Evolutionary conservation across 2,113 vertebrate genomes (phyloP), one percentile per base, ranked within the genome.

Genomic region (Sapayoa aenigma): DNA sequence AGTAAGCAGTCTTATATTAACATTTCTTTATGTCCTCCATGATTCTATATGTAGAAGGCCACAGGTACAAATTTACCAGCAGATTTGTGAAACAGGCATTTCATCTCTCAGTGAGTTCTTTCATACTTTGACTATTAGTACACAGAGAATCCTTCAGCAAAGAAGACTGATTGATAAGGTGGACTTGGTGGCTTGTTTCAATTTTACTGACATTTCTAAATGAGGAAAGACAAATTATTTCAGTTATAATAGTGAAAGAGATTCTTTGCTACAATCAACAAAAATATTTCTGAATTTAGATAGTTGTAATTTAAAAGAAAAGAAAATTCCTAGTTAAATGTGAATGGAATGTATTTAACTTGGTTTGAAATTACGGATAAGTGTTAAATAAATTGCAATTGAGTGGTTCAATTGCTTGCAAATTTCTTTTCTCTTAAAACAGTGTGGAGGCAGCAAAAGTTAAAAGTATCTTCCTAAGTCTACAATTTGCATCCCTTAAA

Each of bases 371-470:
- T 87, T 1, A 49, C 0, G 24, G 9, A 59, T 24, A 76, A 49
- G 5, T 58, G 4, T 37, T 21, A 63, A 37, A 67, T n/a, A 37
- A 28, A 30, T 31, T 83, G 18, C 8, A 75, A 11, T 12, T 11
- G 6, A 60, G 17, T 66, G 2, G 3, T 71, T 67, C 1, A 1
- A 6, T 2, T 39, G 3, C 14, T 82, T 35, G 5, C 1, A 73
- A 41, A 13, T 39, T 88, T 78, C 18, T 28, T 52, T 52, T 82
- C 3, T 71, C 7, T 8, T 75, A n/a, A 47, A 82, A 18, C 3
- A 30, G 5, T 35, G 69, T 47, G 3, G 19, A 62, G 71, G 31
- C 27, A 37, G 18, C 11, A 0, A 28, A 50, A 67, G 60, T 82
- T 27, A 8, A 49, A 76, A 44, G 28, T 14, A 46, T 6, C 2